Conservation (phyloP, 2,797 vertebrate species). For the Hybognathus amarus region DNA sequence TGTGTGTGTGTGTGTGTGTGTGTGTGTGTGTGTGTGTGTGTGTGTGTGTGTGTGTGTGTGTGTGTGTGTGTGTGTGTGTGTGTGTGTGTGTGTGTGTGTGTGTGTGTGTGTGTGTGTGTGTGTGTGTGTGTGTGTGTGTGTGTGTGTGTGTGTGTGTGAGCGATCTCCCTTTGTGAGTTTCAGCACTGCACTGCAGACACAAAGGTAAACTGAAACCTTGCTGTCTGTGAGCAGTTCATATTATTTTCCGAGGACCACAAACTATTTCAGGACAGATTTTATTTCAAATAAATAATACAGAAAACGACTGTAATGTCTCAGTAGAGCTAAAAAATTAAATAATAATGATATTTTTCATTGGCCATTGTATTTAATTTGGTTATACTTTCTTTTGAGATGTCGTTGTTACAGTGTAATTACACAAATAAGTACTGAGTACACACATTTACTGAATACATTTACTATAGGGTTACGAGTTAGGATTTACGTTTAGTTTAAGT, state of each 20-base stretch:
- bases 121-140: neutral
- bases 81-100: neutral
- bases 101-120: conserved; percentile 6
- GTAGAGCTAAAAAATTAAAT: neutral
- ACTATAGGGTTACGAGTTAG: neutral
- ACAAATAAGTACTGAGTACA: no score
- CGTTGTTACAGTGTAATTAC: neutral
- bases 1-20: conserved; percentile 3
- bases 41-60: conserved; percentile 6
- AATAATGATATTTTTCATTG: no score
- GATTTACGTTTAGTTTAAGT: no score
- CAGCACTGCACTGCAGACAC: conserved; percentile 28
- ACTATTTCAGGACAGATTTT: neutral
- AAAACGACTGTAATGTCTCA: neutral
- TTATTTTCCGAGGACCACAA: conserved; percentile 25
- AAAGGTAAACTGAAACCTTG: conserved; percentile 33
- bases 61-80: conserved; percentile 2
- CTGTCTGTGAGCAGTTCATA: conserved; percentile 32
- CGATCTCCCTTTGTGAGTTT: neutral
- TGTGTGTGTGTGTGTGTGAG: conserved; percentile 3
- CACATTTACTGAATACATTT: neutral
- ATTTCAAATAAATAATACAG: neutral
- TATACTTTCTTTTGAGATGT: neutral
- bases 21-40: conserved; percentile 1
- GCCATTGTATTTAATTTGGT: neutral